Base-by-base conservation (phyloP, 1,140 invertebrate species). In the Meloidogyne hapla region DNA sequence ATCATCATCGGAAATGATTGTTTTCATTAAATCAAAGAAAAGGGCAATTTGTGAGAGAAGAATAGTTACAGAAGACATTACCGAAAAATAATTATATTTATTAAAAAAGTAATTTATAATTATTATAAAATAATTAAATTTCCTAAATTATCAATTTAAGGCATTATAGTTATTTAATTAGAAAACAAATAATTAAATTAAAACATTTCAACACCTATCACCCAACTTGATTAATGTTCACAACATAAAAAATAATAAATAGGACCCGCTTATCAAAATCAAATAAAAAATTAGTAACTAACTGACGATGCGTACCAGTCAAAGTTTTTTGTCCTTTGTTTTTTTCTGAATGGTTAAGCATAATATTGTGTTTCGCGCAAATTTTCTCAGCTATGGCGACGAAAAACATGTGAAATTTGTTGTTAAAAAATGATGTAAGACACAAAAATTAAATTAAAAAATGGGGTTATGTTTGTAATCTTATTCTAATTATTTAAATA, bases 201-300 rank as follows among this genome's bases (percentile, higher is more conserved):
- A 45, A 56, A 6, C 48, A 6, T 56, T 56, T 56, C 18, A 56
- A 56, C 48, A 56, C 18, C 48, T 56, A 56, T 56, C 8, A 56
- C n/a, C 18, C n/a, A 33, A 56, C 6, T n/a, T 56, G 48, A 56
- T 56, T 56, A n/a, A 56, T 56, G 48, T 56, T 56, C 48, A 21
- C 5, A 56, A 56, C n/a, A n/a, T n/a, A 56, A 56, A 56, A 21
- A 56, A 56, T 6, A n/a, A 8, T n/a, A 56, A 56, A 56, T 6
- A 56, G n/a, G 18, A n/a, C 48, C 48, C 15, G 33, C 2, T 56
- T 56, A 56, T 56, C 48, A 56, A 48, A 48, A 18, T 48, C 45
- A 48, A 48, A 48, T 56, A 56, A 56, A 56, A 56, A 56, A 56
- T n/a, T 56, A 56, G 18, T n/a, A 56, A n/a, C n/a, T 56, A 56